phyloP scores from a whole-genome alignment of 2,888 invertebrate genomes.

The Ischnura elegans region DNA sequence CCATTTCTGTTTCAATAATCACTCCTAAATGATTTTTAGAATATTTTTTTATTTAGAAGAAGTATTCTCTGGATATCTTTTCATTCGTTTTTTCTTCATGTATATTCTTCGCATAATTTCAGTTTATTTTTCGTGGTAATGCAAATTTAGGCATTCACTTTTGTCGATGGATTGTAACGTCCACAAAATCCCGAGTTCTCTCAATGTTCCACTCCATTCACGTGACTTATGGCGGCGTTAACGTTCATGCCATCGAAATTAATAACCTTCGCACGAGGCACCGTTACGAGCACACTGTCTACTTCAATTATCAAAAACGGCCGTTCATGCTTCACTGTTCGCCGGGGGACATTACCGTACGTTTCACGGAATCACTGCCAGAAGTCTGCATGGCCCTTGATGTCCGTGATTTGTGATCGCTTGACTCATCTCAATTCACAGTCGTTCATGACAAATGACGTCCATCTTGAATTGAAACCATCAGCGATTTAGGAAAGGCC shows the following conservation, averaged over 20 bases:
- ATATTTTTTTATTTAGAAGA: too few species aligned
- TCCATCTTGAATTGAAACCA: not conserved
- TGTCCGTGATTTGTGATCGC: not conserved
- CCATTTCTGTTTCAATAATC: too few species aligned
- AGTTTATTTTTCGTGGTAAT: too few species aligned
- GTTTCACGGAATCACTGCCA: not conserved
- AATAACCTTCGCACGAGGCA: not conserved
- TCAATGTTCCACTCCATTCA: too few species aligned
- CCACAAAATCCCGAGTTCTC: too few species aligned
- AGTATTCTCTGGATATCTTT: too few species aligned
- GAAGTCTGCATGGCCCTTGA: not conserved
- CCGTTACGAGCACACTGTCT: not conserved
- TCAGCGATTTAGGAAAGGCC: not conserved
- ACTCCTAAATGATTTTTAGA: too few species aligned
- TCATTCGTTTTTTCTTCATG: too few species aligned
- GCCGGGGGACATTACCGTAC: not conserved
- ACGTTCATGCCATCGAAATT: not conserved
- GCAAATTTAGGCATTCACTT: too few species aligned
- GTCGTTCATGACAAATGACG: not conserved
- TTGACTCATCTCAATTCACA: not conserved
- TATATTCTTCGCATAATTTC: too few species aligned
- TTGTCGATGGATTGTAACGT: too few species aligned
- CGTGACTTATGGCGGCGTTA: not conserved
- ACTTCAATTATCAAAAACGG: not conserved
- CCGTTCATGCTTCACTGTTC: not conserved